Evolutionary conservation across 2,888 invertebrate genomes (phyloP), one percentile per base, ranked within the genome.

Genomic region (Amaurobius ferox): DNA sequence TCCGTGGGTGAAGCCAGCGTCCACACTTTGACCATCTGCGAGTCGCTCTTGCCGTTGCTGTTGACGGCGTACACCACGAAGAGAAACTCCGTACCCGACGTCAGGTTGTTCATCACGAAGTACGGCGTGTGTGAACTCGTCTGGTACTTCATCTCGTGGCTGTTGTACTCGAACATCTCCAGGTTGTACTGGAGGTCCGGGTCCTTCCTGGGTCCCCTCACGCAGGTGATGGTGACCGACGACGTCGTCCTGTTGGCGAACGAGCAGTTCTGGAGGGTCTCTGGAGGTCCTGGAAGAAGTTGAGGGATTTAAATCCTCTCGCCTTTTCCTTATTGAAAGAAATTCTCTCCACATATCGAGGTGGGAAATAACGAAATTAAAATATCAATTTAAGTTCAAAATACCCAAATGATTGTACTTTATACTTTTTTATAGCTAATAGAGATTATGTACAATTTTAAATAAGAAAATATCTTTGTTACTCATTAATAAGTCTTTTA

Each of bases 221-320:
- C 29, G 73, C 89, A 89, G 29, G 79, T 71, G 9, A 89, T 68
- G 5, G 88, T 88, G 11, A 89, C 62, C 0, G 88, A 86, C 16
- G 88, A 70, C 40, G 79, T 85, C 0, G 88, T 89, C 30, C 83
- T 80, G 30, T 89, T 88, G n/a, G 81, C 62, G 11, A 88, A 26
- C 7, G 88, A 79, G 68, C 89, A 89, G 70, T 89, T 88, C 64
- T 87, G 79, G 1, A 88, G 88, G 11, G 87, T 55, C 40, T 83
- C 88, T 16, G 89, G 89, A 0, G 89, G 81, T 16, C 88, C 89
- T 89, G 55, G 23, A 29, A 28, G n/a, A 68, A 16, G 5, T 62
- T 48, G 23, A n/a, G n/a, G n/a, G n/a, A n/a, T n/a, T n/a, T n/a
- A n/a, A n/a, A n/a, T n/a, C n/a, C n/a, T n/a, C n/a, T n/a, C n/a